Evolutionary conservation across 2,113 vertebrate genomes (phyloP).

Genomic region (Axis porcinus): DNA sequence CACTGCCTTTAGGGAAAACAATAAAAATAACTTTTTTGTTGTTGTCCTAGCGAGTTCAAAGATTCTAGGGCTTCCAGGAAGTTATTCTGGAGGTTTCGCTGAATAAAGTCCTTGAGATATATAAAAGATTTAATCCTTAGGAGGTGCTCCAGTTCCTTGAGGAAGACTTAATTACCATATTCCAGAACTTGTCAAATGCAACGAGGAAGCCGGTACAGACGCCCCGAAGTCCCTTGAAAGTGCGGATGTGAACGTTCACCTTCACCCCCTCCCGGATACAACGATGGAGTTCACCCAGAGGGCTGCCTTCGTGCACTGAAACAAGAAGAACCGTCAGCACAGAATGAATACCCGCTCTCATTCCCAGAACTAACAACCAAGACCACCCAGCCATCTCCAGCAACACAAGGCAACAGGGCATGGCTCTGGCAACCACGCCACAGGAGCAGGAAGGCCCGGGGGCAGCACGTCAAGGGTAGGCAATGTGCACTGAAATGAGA

Average conservation of each 20-base stretch:
- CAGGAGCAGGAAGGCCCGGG: background rate
- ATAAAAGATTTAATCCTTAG: background rate
- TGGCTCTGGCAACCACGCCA: background rate
- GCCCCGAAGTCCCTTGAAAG: slow-evolving; percentile 96
- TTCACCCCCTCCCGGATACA: slow-evolving; percentile 91
- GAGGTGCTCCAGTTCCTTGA: background rate
- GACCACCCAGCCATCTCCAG: background rate
- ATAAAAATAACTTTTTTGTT: background rate
- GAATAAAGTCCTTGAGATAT: background rate
- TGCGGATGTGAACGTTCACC: slow-evolving; percentile 95
- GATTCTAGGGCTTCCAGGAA: background rate
- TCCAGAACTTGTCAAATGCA: slow-evolving; percentile 99
- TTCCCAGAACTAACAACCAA: background rate
- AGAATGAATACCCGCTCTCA: background rate
- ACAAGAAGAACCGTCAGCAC: slow-evolving; percentile 24
- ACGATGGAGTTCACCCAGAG: slow-evolving; percentile 92
- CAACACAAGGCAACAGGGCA: background rate
- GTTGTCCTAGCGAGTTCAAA: background rate
- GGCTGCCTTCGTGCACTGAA: slow-evolving; percentile 92
- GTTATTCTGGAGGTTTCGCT: background rate
- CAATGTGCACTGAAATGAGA: background rate
- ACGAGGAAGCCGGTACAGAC: slow-evolving; percentile 96
- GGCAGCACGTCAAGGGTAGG: background rate
- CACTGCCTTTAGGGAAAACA: background rate
- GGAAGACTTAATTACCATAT: slow-evolving; percentile 87